Conservation (phyloP, 2,797 vertebrate genomes). For the Enteromius fasciolatus region DNA sequence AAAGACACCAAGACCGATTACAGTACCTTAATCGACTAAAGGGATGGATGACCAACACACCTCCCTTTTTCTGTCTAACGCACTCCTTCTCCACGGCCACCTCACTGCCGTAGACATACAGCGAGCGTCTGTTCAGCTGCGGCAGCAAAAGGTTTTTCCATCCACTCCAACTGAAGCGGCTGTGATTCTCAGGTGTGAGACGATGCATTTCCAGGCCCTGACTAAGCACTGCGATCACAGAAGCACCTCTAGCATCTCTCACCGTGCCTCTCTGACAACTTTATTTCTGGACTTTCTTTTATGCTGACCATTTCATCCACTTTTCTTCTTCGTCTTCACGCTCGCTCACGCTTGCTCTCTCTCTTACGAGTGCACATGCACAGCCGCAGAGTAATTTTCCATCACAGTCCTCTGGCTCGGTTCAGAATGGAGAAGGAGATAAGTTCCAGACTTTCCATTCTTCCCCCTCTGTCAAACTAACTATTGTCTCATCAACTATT, state of each 20-base stretch:
- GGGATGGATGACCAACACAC: slow-evolving; percentile 80
- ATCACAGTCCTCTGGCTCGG: slow-evolving; percentile 51
- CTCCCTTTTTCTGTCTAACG: slow-evolving; percentile 73
- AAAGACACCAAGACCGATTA: not conserved
- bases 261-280: slow-evolving; percentile 55
- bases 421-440: slow-evolving; percentile 44
- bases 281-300: slow-evolving; percentile 61
- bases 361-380: slow-evolving; percentile 54
- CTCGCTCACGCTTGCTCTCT: slow-evolving; percentile 56
- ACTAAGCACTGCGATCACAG: slow-evolving; percentile 53
- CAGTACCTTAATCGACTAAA: slow-evolving; percentile 80
- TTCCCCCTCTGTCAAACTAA: slow-evolving; percentile 70
- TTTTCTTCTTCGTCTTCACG: slow-evolving; percentile 50
- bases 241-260: slow-evolving; percentile 54
- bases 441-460: slow-evolving; percentile 55
- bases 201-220: slow-evolving; percentile 72
- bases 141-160: slow-evolving; percentile 78
- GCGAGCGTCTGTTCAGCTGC: slow-evolving; percentile 79
- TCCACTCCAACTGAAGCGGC: slow-evolving; percentile 70
- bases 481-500: slow-evolving; percentile 82
- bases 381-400: slow-evolving; percentile 57
- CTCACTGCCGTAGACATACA: slow-evolving; percentile 81
- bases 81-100: slow-evolving; percentile 80
- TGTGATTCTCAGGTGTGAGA: slow-evolving; percentile 62
- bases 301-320: slow-evolving; percentile 56